Conservation (phyloP, 1,140 invertebrate species). For the Drosophila gunungcola region DNA sequence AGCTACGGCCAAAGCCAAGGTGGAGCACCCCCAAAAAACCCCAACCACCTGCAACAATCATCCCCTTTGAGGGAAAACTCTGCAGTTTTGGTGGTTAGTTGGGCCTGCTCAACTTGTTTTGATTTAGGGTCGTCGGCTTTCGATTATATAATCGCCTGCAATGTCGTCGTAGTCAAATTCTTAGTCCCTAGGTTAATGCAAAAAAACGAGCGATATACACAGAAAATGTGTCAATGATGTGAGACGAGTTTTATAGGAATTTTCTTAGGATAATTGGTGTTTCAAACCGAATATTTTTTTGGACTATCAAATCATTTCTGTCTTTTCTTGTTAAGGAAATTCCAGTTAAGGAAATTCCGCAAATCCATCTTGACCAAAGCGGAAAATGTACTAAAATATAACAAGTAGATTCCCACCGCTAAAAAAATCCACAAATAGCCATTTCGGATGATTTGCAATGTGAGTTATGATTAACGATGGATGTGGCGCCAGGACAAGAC, state of each 20-base stretch:
- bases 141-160: conserved; percentile 65
- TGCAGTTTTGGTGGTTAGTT: conserved; percentile 53
- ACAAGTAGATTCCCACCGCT: too few relatives aligned
- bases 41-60: conserved; percentile 8
- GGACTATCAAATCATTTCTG: too few relatives aligned
- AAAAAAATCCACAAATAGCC: too few relatives aligned
- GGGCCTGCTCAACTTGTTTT: conserved; percentile 54
- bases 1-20: conserved; percentile 65
- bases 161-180: conserved; percentile 22
- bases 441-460: conserved; percentile 16
- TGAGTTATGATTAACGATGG: conserved; percentile 20
- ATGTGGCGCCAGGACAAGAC: conserved; percentile 42
- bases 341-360: background rate
- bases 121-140: conserved; percentile 77
- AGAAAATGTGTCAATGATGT: conserved; percentile 65
- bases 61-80: conserved; percentile 4
- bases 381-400: too few relatives aligned
- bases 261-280: background rate
- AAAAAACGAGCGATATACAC: conserved; percentile 27
- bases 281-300: too few relatives aligned
- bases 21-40: conserved; percentile 5
- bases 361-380: background rate
- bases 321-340: too few relatives aligned
- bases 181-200: conserved; percentile 48
- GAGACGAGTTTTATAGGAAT: background rate